Percentiles rank a stretch among this genome's conserved stretches.
Evolutionary conservation across 2,113 vertebrate genomes (phyloP).

Genomic region (Neolamprologus brichardi): DNA sequence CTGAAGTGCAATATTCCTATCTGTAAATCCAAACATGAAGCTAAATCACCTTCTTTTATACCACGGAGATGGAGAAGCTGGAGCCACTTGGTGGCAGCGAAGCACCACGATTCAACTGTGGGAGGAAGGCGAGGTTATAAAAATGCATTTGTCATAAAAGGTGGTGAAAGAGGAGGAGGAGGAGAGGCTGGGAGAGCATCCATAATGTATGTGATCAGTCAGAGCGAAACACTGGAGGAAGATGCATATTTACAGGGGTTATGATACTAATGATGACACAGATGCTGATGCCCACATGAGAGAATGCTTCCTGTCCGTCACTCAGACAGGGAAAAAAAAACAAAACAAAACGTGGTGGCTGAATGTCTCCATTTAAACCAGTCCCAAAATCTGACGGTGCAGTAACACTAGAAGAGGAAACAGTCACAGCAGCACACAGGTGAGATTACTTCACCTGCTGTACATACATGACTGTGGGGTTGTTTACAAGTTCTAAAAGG

Average conservation of each 20-base stretch:
- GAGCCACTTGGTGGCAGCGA: conserved; percentile 65
- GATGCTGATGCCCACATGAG: conserved; percentile 4
- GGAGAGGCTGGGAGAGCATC: conserved; percentile 29
- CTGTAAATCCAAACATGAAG: background rate
- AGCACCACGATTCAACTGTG: background rate
- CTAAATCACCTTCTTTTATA: background rate
- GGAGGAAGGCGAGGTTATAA: background rate
- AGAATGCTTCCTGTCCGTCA: background rate
- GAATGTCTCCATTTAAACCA: background rate
- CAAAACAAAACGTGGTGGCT: background rate
- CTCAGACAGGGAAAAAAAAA: background rate
- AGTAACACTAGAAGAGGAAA: background rate
- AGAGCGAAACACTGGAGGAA: conserved; percentile 49
- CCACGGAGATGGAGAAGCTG: background rate
- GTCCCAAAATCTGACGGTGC: background rate
- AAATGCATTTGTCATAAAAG: conserved; percentile 27
- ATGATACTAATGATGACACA: conserved; percentile 52
- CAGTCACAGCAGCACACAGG: background rate
- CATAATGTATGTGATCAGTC: conserved; percentile 69
- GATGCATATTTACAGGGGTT: conserved; percentile 52
- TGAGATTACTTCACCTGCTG: background rate
- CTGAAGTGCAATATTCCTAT: background rate
- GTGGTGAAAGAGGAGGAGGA: conserved; percentile 7
- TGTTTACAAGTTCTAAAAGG: background rate
- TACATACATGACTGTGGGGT: background rate